These are phyloP conservation scores for Trachymyrmex septentrionalis DNA, from an alignment of 1,140 invertebrate species.

Conservation along the genomic window DNA sequence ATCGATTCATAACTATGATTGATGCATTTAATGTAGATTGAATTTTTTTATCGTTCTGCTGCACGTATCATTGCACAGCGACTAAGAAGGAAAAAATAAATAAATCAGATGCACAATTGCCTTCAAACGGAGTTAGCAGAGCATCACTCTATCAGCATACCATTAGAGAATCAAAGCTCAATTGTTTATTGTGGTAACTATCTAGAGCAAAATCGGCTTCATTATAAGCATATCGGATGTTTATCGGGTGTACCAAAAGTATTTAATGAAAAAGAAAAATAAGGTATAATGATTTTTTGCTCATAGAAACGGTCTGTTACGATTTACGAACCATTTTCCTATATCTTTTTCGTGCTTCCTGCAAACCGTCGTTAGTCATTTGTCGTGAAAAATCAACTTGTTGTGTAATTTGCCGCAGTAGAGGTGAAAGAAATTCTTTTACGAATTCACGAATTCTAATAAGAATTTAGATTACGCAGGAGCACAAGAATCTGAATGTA, in stretches of 20 bases:
- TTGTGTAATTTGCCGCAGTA: constrained; percentile 24
- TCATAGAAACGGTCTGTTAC: not conserved
- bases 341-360: not conserved
- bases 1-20: constrained; percentile 7
- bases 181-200: constrained; percentile 56
- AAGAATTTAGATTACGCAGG: constrained; percentile 57
- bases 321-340: constrained; percentile 31
- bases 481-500: not conserved
- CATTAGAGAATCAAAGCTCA: constrained; percentile 75
- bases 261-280: constrained; percentile 44
- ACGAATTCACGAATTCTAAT: constrained; percentile 32
- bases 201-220: constrained; percentile 56
- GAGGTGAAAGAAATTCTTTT: constrained; percentile 29
- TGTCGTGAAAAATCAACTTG: constrained; percentile 28
- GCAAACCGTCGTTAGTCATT: constrained; percentile 29
- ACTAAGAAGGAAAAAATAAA: constrained; percentile 26
- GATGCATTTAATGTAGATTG: not conserved
- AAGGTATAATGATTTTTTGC: constrained; percentile 48
- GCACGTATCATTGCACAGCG: constrained; percentile 66
- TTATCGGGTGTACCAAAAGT: constrained; percentile 75
- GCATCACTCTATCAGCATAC: constrained; percentile 79
- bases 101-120: constrained; percentile 69
- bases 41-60: not conserved
- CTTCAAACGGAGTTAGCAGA: constrained; percentile 74
- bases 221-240: constrained; percentile 63